phyloP scores from a whole-genome alignment of 2,797 vertebrate species.

The Gymnoscopelus microlampas region DNA sequence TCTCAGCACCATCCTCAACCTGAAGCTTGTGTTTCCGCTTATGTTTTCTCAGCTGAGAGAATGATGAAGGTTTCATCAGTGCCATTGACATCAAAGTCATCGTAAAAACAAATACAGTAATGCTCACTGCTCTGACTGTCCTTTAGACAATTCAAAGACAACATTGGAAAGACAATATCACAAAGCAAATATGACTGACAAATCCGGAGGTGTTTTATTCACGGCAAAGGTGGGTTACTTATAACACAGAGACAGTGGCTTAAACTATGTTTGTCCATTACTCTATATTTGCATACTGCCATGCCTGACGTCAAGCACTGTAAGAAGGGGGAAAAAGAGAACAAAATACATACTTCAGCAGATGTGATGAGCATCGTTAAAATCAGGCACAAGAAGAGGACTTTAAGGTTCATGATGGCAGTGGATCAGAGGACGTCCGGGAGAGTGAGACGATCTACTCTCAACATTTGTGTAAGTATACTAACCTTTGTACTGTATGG shows the following conservation, averaged over 20 bases:
- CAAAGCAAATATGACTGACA: neutral
- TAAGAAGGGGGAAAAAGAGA: neutral
- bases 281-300: neutral
- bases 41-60: conserved; percentile 53
- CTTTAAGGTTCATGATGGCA: conserved; percentile 77
- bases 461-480: conserved; percentile 46
- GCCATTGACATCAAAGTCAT: neutral
- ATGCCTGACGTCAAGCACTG: neutral
- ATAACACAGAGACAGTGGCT: too few species aligned
- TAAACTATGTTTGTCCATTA: neutral
- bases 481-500: conserved; percentile 64
- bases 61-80: conserved; percentile 1
- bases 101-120: neutral
- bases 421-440: conserved; percentile 47
- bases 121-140: neutral
- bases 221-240: conserved; percentile 2
- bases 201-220: conserved; percentile 25
- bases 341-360: conserved; percentile 75
- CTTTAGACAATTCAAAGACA: neutral
- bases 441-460: conserved; percentile 44
- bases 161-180: neutral
- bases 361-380: conserved; percentile 69
- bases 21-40: conserved; percentile 40
- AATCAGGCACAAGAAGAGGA: conserved; percentile 70
- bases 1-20: neutral